Percentiles rank a stretch among this genome's conserved stretches.
phyloP scores from a whole-genome alignment of 1,140 invertebrate genomes.

The Saccostrea cuccullata region DNA sequence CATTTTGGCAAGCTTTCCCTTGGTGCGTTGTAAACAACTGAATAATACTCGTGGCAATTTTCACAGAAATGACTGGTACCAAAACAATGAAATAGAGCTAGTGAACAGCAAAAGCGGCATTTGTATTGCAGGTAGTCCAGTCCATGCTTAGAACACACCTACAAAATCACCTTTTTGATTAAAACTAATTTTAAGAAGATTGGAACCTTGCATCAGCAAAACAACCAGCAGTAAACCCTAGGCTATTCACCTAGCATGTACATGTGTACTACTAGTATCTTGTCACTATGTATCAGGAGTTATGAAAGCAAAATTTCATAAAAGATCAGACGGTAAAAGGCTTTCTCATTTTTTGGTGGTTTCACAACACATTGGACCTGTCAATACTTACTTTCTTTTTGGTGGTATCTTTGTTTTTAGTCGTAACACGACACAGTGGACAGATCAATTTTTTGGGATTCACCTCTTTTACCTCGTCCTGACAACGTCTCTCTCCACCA shows the following conservation, averaged over 20 bases:
- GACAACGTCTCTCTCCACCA: constrained; percentile 96
- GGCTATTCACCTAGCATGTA: no score
- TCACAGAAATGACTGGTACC: constrained; percentile 61
- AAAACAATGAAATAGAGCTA: constrained; percentile 56
- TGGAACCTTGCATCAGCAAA: no score
- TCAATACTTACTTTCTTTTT: no score
- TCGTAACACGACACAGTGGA: constrained; percentile 90
- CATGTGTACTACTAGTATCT: no score
- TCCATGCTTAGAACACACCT: constrained; percentile 53
- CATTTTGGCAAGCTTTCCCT: constrained; percentile 44
- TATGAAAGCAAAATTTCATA: no score
- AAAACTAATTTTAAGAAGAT: no score
- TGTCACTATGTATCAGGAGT: no score
- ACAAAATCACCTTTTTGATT: no score
- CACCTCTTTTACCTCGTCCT: constrained; percentile 86
- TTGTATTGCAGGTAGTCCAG: constrained; percentile 58
- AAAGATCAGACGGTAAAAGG: no score
- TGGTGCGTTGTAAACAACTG: neutral
- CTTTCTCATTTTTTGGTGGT: no score
- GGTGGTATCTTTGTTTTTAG: neutral
- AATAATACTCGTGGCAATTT: constrained; percentile 49
- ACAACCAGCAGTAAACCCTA: no score
- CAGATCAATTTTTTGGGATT: constrained; percentile 96
- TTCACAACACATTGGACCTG: no score
- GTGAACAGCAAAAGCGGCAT: constrained; percentile 60